A percentile compares a stretch with the other conserved stretches of the same genome.
These are phyloP conservation scores for Allophyes oxyacanthae DNA, from an alignment of 2,888 invertebrate genomes.

Conservation along the genomic window DNA sequence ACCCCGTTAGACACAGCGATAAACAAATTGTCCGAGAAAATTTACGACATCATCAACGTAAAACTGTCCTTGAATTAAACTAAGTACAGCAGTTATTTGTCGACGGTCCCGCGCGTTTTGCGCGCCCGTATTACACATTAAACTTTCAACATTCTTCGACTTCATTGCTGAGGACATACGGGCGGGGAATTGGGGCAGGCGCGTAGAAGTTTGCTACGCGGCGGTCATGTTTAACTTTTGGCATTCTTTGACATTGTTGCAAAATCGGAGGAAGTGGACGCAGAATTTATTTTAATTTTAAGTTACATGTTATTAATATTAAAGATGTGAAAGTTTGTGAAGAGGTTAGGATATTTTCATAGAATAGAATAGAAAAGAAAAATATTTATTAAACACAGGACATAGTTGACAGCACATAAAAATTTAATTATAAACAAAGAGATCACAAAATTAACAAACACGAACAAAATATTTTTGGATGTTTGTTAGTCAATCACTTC, in stretches of 20 bases:
- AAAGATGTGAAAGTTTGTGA: too few species aligned
- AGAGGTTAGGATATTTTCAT: too few species aligned
- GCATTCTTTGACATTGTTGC: not conserved
- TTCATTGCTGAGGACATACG: slow-evolving; percentile 10
- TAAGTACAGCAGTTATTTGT: slow-evolving; percentile 10
- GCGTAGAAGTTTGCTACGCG: not conserved
- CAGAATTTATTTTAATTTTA: too few species aligned
- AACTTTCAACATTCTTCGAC: slow-evolving; percentile 37
- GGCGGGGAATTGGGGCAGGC: not conserved
- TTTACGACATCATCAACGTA: slow-evolving; percentile 7
- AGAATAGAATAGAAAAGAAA: too few species aligned
- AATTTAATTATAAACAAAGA: too few species aligned
- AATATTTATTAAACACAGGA: too few species aligned
- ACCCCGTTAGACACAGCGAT: not conserved
- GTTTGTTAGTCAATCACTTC: too few species aligned
- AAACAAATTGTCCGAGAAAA: not conserved
- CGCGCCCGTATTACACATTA: slow-evolving; percentile 11
- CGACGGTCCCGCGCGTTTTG: not conserved
- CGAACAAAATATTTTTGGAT: too few species aligned
- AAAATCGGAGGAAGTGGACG: too few species aligned
- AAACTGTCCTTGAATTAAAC: slow-evolving; percentile 11
- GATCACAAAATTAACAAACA: too few species aligned
- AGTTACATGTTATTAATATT: too few species aligned
- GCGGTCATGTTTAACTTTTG: not conserved
- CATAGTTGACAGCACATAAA: too few species aligned